These are phyloP conservation scores for Frankliniella fusca DNA, from an alignment of 2,888 invertebrate species.

Conservation along the genomic window DNA sequence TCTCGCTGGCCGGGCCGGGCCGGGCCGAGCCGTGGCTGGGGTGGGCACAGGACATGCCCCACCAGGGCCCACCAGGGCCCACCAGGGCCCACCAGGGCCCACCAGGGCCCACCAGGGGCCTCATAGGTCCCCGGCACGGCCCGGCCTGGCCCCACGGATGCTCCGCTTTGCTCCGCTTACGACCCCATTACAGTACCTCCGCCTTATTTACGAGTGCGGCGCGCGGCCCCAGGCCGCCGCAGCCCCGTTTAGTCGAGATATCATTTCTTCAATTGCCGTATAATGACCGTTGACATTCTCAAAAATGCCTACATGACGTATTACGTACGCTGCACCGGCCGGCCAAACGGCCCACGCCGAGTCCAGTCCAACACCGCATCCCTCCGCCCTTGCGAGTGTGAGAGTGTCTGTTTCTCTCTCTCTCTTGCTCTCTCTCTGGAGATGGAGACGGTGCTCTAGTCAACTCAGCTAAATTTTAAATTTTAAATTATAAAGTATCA, in stretches of 20 bases:
- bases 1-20: background rate
- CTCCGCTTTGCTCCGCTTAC: background rate
- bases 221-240: background rate
- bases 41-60: too few species aligned
- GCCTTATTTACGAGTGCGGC: too few species aligned
- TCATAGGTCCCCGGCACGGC: background rate
- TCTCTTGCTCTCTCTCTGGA: too few species aligned
- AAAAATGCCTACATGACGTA: slow-evolving; percentile 6
- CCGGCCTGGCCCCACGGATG: background rate
- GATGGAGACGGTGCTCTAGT: too few species aligned
- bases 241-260: background rate
- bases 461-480: too few species aligned
- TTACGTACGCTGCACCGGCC: background rate
- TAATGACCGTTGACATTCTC: slow-evolving; percentile 23
- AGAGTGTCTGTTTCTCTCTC: too few species aligned
- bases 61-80: background rate
- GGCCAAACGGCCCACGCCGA: background rate
- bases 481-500: too few species aligned
- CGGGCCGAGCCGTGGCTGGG: background rate
- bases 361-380: too few species aligned
- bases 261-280: slow-evolving; percentile 15
- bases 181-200: background rate
- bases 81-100: background rate
- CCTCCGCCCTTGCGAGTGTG: too few species aligned
- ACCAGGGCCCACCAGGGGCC: background rate